Conservation (phyloP, 2,797 vertebrate genomes). For the Poecilia gillii region DNA sequence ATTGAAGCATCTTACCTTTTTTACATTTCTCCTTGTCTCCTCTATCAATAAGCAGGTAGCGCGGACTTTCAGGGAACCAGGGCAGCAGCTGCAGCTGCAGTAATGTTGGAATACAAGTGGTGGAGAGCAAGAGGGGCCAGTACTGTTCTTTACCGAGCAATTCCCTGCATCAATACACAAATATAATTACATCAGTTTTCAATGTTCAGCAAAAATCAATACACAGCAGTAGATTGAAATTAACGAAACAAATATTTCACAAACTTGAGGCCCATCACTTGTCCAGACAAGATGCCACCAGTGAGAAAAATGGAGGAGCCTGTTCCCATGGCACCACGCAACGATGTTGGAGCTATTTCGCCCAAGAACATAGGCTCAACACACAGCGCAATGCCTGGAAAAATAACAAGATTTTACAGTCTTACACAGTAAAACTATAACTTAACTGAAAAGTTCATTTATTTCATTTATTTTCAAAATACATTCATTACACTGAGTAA, state of each 20-base stretch:
- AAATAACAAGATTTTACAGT: neutral
- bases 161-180: slow-evolving; percentile 78
- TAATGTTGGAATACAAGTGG: slow-evolving; percentile 87
- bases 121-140: slow-evolving; percentile 87
- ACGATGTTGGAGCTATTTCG: slow-evolving; percentile 86
- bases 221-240: neutral
- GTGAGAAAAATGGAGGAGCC: slow-evolving; percentile 89
- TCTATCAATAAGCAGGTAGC: slow-evolving; percentile 89
- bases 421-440: neutral
- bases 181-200: slow-evolving; percentile 6
- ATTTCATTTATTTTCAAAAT: neutral
- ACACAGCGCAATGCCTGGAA: slow-evolving; percentile 84
- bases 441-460: neutral
- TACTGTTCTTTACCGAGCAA: slow-evolving; percentile 80
- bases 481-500: neutral
- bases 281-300: slow-evolving; percentile 86
- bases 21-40: slow-evolving; percentile 80
- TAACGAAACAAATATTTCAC: neutral
- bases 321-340: slow-evolving; percentile 87
- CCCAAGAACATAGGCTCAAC: slow-evolving; percentile 89
- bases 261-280: slow-evolving; percentile 89
- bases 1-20: slow-evolving; percentile 58
- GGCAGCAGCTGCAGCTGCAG: slow-evolving; percentile 89
- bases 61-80: slow-evolving; percentile 93
- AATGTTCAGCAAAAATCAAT: neutral